phyloP scores from a whole-genome alignment of 2,797 vertebrate genomes.

The Lateolabrax maculatus region DNA sequence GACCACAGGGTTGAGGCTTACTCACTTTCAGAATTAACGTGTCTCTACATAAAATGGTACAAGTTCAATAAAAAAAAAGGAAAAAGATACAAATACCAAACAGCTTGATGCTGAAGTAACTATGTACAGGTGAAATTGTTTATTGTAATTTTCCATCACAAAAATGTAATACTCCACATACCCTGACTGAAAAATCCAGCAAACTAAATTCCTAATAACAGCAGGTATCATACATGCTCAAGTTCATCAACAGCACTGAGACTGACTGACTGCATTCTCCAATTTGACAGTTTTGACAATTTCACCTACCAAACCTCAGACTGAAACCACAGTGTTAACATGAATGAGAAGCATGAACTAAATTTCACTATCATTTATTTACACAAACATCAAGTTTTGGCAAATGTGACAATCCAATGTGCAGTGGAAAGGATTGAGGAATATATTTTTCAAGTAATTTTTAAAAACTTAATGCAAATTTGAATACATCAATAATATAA shows the following conservation, averaged over 20 bases:
- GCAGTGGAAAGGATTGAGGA: not conserved
- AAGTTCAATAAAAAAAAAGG: not conserved
- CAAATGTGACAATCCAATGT: not conserved
- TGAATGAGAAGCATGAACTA: not conserved
- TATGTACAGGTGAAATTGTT: not conserved
- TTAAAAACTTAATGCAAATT: not conserved
- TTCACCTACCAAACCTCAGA: slow-evolving; percentile 26
- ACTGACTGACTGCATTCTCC: not conserved
- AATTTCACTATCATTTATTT: slow-evolving; percentile 1
- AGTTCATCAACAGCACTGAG: not conserved
- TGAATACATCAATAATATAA: not conserved
- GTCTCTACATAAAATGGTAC: not conserved
- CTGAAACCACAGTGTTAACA: slow-evolving; percentile 29
- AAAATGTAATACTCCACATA: not conserved
- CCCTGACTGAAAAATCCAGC: not conserved
- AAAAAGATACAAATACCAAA: too few species aligned
- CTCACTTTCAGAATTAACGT: slow-evolving; percentile 18
- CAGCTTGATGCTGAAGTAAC: not conserved
- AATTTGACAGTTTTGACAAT: not conserved
- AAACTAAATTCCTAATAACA: not conserved
- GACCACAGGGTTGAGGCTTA: slow-evolving; percentile 25
- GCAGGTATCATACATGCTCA: not conserved
- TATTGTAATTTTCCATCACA: not conserved
- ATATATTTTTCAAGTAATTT: not conserved
- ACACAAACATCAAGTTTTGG: not conserved